Evolutionary conservation across 2,797 vertebrate genomes (phyloP), one percentile per base, ranked within the genome.

Genomic region (Peromyscus nudipes): DNA sequence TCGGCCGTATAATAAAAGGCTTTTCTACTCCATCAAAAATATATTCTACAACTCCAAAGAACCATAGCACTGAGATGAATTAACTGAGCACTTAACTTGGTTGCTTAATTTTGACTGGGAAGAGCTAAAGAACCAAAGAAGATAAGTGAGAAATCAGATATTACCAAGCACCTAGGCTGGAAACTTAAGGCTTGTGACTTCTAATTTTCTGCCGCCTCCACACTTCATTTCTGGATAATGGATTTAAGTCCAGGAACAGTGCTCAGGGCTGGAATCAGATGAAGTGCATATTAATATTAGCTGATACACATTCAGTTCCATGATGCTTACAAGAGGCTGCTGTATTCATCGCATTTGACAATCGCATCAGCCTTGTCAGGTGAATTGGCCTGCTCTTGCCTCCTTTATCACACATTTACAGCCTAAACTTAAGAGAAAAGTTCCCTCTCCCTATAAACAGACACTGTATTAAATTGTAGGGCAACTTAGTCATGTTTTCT

Each of bases 361-460:
- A 49, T 27, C 49, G 49, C 21, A 13, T 69, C 46, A 87, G 21
- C 31, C 57, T 75, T 64, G n/a, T 55, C 27, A 96, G 57, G 79
- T 94, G 64, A 80, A 46, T 10, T 34, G 19, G n/a, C 16, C 55
- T 0, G 0, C 31, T 9, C 34, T 89, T 21, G 7, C 16, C 17
- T 96, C 55, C 46, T 94, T 94, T 16, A 46, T 62, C 55, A 40
- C 16, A 92, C 81, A 97, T 79, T 93, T 85, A 86, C 65, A 79
- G 31, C 1, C 0, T 4, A 37, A 19, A 1, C 16, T 29, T 84
- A 64, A 60, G n/a, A 55, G 60, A 49, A 69, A 65, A 4, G 16
- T 21, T 71, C 43, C 12, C 60, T 21, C 19, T 49, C 27, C 46
- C 69, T 55, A 1, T 40, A 77, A 96, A 40, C 40, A 4, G 60